Evolutionary conservation across 2,888 invertebrate species (phyloP).

Genomic region (Eupithecia dodoneata): DNA sequence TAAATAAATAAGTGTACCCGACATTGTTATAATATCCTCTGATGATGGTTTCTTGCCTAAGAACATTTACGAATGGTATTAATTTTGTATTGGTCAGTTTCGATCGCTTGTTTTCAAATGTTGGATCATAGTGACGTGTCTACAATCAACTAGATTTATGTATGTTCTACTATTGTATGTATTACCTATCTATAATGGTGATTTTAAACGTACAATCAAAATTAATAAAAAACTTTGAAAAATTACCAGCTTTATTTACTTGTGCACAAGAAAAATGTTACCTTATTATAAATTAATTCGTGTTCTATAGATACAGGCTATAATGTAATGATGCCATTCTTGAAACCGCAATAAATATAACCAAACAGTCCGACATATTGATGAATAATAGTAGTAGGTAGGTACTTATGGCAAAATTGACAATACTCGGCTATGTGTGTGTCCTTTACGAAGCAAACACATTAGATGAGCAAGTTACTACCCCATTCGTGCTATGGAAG

Average conservation of each 20-base stretch:
- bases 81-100: too few relatives aligned
- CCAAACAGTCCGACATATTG: not conserved
- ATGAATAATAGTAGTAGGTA: not conserved
- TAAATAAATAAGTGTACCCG: too few relatives aligned
- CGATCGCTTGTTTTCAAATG: too few relatives aligned
- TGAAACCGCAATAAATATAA: not conserved
- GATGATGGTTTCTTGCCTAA: too few relatives aligned
- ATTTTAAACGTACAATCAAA: not conserved
- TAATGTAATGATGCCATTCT: not conserved
- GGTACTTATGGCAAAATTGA: not conserved
- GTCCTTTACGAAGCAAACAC: not conserved
- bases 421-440: not conserved
- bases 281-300: too few relatives aligned
- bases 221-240: not conserved
- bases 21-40: too few relatives aligned
- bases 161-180: too few relatives aligned
- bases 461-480: not conserved
- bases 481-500: constrained; percentile 19
- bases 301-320: not conserved
- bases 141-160: too few relatives aligned
- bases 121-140: too few relatives aligned
- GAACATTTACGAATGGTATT: too few relatives aligned
- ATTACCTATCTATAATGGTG: not conserved
- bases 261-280: not conserved
- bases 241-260: not conserved